phyloP scores from a whole-genome alignment of 2,888 invertebrate genomes.

The Eurois occulta region DNA sequence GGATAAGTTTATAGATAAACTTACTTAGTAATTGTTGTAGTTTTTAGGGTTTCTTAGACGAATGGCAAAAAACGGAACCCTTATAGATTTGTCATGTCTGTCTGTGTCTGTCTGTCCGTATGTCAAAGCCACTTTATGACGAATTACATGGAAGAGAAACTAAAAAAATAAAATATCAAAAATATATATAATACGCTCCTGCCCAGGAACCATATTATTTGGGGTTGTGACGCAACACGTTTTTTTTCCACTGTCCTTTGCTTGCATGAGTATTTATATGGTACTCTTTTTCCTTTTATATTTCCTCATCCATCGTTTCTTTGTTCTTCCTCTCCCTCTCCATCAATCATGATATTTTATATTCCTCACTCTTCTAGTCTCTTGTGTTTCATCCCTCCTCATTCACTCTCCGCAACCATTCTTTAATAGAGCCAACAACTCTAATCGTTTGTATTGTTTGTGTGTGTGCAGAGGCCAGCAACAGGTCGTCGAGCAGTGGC shows the following conservation, averaged over 20 bases:
- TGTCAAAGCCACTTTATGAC: no score
- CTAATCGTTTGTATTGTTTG: constrained; percentile 53
- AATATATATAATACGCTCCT: no score
- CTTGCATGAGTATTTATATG: neutral
- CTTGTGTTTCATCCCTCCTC: neutral
- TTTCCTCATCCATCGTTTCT: neutral
- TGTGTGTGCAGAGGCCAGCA: constrained; percentile 81
- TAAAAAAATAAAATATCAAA: no score
- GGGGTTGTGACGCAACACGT: no score
- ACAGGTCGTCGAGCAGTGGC: constrained; percentile 87
- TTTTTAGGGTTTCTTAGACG: no score
- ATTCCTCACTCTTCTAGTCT: neutral
- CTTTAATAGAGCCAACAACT: neutral
- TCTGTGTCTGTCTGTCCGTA: no score
- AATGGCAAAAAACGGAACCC: no score
- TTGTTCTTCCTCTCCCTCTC: neutral
- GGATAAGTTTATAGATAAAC: no score
- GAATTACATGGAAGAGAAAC: no score
- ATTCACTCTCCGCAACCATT: neutral
- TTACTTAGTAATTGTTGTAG: no score
- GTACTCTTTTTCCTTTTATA: neutral
- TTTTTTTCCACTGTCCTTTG: neutral
- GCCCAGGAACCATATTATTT: no score
- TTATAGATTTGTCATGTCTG: no score
- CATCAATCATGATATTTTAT: neutral